Evolutionary conservation across 2,888 invertebrate genomes (phyloP), one percentile per base, ranked within the genome.

Genomic region (Phyllotreta striolata): DNA sequence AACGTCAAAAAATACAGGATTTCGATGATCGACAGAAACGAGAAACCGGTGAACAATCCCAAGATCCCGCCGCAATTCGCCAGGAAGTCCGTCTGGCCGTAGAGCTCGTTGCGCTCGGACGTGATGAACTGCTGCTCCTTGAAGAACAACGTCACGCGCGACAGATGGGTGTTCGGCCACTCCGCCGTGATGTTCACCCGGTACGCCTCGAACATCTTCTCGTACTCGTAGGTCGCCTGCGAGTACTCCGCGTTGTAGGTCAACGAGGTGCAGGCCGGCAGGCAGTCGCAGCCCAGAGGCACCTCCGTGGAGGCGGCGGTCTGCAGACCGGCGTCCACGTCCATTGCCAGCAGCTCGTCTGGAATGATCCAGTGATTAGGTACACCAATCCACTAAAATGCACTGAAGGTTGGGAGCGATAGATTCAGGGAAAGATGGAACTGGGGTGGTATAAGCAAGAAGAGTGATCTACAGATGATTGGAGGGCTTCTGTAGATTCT

Each of bases 221-320:
- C 81, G 84, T 87, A 89, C 70, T 88, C 85, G 69, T 86, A 89
- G 71, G 88, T 86, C 0, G 89, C 89, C 73, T 91, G 90, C 0
- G 91, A 90, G 0, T 87, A 88, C 77, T 90, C 90, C 0, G 89
- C 88, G 71, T 90, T 89, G 72, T 90, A 91, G 12, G 86, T 86
- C 46, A 91, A 85, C 0, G 90, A 88, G 0, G 89, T 89, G 76
- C 91, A 91, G 0, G 89, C 83, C 55, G 88, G 88, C 10, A 88
- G 78, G 73, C 89, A 89, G 63, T 84, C 81, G 75, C 88, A 89
- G 7, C 37, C 38, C 0, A 59, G 63, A 3, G 81, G 73, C 1
- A 58, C 40, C n/a, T 71, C 69, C 46, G 62, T 61, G 3, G 66
- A 56, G 12, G 69, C 66, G 10, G 55, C 60, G 47, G 65, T 69